Conservation (phyloP, 2,113 vertebrate genomes). For the Sturnus vulgaris region DNA sequence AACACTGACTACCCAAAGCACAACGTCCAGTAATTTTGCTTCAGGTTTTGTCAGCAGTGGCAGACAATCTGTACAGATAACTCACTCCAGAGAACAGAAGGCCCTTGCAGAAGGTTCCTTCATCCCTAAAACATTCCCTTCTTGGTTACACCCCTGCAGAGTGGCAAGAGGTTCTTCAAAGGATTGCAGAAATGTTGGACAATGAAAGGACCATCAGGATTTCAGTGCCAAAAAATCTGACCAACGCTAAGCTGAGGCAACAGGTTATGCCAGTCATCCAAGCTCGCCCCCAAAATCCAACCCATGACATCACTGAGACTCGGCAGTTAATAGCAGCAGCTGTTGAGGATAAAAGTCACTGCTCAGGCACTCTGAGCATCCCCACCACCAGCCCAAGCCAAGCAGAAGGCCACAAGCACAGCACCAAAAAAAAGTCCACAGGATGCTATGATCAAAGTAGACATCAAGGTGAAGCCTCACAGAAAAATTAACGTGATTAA, state of each 20-base stretch:
- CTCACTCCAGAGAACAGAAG: neutral
- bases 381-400: neutral
- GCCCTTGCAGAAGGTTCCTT: neutral
- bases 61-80: neutral
- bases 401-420: neutral
- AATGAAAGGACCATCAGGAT: neutral
- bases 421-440: neutral
- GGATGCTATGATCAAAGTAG: neutral
- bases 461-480: neutral
- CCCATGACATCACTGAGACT: slow-evolving; percentile 15
- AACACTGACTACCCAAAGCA: neutral
- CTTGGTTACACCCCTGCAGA: neutral
- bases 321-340: slow-evolving; percentile 15
- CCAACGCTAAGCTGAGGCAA: neutral
- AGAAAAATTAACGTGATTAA: neutral
- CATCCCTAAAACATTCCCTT: neutral
- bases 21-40: neutral
- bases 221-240: slow-evolving; percentile 37
- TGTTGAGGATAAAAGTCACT: slow-evolving; percentile 53
- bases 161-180: slow-evolving; percentile 6
- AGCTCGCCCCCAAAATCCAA: neutral
- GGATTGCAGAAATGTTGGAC: neutral
- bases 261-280: slow-evolving; percentile 28
- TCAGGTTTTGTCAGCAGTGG: neutral
- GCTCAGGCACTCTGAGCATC: slow-evolving; percentile 31